phyloP scores from a whole-genome alignment of 2,888 invertebrate genomes.

The Chorisops tibialis region DNA sequence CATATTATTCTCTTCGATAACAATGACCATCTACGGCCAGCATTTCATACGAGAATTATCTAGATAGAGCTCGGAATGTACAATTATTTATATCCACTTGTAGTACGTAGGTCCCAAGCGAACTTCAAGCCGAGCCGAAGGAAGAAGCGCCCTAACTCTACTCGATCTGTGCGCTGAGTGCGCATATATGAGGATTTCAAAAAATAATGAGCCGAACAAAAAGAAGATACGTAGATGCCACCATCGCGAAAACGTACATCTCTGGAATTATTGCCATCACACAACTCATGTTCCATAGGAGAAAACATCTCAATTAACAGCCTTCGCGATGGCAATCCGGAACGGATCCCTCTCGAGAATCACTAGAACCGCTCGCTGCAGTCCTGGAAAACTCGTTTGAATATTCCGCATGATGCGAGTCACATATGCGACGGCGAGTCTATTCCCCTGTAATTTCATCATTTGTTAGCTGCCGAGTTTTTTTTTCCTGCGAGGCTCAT shows the following conservation, averaged over 20 bases:
- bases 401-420: neutral
- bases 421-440: neutral
- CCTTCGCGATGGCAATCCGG: neutral
- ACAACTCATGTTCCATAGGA: slow-evolving; percentile 1
- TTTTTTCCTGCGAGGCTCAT: slow-evolving; percentile 30
- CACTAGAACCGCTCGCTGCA: too few species aligned
- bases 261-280: neutral
- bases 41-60: slow-evolving; percentile 13
- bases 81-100: slow-evolving; percentile 16
- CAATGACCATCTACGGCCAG: slow-evolving; percentile 12
- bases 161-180: neutral
- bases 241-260: neutral
- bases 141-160: neutral
- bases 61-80: slow-evolving; percentile 4
- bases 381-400: neutral
- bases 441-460: neutral
- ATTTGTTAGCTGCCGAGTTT: neutral
- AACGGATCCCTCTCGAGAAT: too few species aligned
- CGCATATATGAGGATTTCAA: slow-evolving; percentile 5
- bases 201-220: slow-evolving; percentile 1
- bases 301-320: slow-evolving; percentile 19
- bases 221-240: neutral
- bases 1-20: neutral
- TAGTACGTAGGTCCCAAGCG: neutral
- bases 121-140: neutral